Evolutionary conservation across 1,140 invertebrate species (phyloP).

Genomic region (Heliconius melpomene): DNA sequence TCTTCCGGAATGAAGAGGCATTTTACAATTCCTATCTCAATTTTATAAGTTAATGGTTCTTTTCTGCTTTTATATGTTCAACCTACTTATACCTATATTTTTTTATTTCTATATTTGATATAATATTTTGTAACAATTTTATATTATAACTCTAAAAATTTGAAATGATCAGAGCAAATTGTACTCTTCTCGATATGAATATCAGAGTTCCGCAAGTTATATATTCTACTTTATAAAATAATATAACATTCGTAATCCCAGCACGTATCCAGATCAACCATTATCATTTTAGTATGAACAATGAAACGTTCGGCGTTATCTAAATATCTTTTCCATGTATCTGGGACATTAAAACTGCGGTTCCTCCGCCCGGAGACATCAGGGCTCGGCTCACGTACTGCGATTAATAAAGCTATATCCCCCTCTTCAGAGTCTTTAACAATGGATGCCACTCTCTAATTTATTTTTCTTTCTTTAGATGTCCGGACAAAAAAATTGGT

Average conservation of each 20-base stretch:
- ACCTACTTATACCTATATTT: background rate
- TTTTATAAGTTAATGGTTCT: constrained; percentile 2
- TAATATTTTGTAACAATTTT: background rate
- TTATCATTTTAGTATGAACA: constrained; percentile 8
- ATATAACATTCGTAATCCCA: background rate
- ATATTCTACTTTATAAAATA: background rate
- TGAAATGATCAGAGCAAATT: too few relatives aligned
- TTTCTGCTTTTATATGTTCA: background rate
- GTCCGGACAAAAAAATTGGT: background rate
- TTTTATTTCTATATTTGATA: background rate
- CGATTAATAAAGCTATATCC: constrained; percentile 41
- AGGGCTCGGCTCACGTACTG: constrained; percentile 40
- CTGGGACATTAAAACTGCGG: constrained; percentile 1
- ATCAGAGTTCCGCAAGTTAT: background rate
- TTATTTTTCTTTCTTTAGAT: constrained; percentile 11
- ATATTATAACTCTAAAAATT: background rate
- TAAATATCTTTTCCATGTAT: constrained; percentile 9
- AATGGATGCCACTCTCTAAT: constrained; percentile 9
- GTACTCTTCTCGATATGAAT: background rate
- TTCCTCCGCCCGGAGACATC: background rate
- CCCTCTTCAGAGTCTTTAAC: constrained; percentile 12
- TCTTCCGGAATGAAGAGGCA: constrained; percentile 24
- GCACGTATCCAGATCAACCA: constrained; percentile 5
- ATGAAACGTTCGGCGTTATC: constrained; percentile 3
- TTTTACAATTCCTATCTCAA: constrained; percentile 30